Conservation (phyloP, 2,797 vertebrate species). For the Tamandua tetradactyla region DNA sequence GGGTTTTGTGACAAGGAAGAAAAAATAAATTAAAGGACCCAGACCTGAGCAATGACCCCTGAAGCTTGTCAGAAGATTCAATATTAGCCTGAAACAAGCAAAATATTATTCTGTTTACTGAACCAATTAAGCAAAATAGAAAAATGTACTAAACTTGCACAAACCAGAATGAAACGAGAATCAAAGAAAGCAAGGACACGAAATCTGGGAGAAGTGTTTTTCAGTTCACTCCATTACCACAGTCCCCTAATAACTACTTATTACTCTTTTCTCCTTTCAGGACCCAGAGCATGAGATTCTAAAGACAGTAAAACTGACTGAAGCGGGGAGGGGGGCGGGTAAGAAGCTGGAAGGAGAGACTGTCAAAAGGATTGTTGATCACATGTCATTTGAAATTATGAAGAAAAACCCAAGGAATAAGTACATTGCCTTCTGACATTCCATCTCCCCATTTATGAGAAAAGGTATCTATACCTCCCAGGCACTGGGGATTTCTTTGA, state of each 20-base stretch:
- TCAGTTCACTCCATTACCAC: too few species aligned
- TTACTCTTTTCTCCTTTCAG: conserved; percentile 71
- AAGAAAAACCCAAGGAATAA: conserved; percentile 91
- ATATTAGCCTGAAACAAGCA: background rate
- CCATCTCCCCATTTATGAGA: conserved; percentile 91
- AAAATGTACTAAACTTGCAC: background rate
- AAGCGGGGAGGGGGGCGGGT: too few species aligned
- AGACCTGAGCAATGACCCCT: background rate
- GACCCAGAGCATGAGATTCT: conserved; percentile 88
- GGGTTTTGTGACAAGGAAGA: background rate
- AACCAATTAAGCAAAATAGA: background rate
- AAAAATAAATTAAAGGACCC: background rate
- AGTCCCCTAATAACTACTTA: background rate
- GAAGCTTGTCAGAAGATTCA: background rate
- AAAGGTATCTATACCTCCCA: conserved; percentile 85
- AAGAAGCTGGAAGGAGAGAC: conserved; percentile 83
- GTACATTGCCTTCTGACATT: conserved; percentile 84
- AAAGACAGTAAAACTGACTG: conserved; percentile 88
- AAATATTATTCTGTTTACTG: background rate
- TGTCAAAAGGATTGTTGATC: conserved; percentile 84
- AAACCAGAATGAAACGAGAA: background rate
- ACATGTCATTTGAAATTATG: conserved; percentile 91
- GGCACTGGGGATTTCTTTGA: background rate
- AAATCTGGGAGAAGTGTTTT: too few species aligned
- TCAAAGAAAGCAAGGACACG: too few species aligned